Evolutionary conservation across 2,797 vertebrate genomes (phyloP), one percentile per base, ranked within the genome.

Genomic region (Buceros bicornis): DNA sequence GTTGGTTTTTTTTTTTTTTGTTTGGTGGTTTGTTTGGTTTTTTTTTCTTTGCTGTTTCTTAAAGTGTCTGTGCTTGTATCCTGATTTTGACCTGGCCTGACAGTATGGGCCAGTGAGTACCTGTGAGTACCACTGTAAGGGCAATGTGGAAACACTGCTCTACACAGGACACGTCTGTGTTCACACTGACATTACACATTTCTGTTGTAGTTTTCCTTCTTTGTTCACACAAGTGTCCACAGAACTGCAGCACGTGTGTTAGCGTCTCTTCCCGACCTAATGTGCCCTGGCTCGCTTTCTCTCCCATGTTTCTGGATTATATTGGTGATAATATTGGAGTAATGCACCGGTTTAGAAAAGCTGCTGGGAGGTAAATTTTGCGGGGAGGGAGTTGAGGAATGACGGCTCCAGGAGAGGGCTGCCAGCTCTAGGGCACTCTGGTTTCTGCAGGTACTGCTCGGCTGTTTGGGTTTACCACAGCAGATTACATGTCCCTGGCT

Each of bases 41-140:
- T 47, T 6, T 1, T 11, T 6, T 33, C 13, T n/a, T 33, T 35
- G 70, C 90, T 65, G 72, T 91, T 96, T 90, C 93, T 94, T 89
- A 80, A 96, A 92, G 60, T 82, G 7, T 85, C 50, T 84, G 65
- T 97, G 73, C 90, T 82, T 94, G 60, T 95, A 66, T 97, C 88
- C 96, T 95, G 85, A 83, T 96, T 97, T 95, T 96, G 94, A 95
- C 93, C 97, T 95, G 96, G 94, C 82, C 93, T 95, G 95, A 95
- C 92, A 76, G 93, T 82, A 74, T 89, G 73, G 77, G 74, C 74
- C 89, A 87, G 47, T 84, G 93, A 91, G 47, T 79, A 56, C 6
- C 3, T 76, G 64, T 89, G 58, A 87, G 58, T 45, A 57, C 87
- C 57, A 87, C 53, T 89, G 65, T 62, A 57, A 50, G 66, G 89